These are phyloP conservation scores for Alosa sapidissima DNA, from an alignment of 2,797 vertebrate species.

Conservation along the genomic window DNA sequence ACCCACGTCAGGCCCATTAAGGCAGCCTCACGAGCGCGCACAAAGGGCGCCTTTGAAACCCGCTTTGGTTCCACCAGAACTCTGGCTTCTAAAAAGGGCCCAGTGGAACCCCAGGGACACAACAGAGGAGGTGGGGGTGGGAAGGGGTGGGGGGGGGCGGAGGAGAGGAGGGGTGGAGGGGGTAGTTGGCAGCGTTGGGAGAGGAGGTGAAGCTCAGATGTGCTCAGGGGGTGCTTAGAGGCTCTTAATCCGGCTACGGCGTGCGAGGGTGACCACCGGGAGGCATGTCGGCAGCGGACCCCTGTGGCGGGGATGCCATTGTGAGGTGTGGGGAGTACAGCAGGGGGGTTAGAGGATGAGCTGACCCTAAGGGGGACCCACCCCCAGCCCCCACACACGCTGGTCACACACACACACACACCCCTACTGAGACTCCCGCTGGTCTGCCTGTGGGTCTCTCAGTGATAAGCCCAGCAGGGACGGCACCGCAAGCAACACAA, in stretches of 20 bases:
- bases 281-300: not conserved
- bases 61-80: slow-evolving; percentile 2
- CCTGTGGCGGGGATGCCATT: not conserved
- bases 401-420: not conserved
- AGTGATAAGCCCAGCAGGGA: not conserved
- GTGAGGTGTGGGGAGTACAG: not conserved
- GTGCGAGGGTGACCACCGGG: not conserved
- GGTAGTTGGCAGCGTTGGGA: not conserved
- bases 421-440: not conserved
- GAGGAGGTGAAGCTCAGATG: not conserved
- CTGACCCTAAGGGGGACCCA: not conserved
- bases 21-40: not conserved
- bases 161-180: not conserved
- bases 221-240: not conserved
- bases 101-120: not conserved
- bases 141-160: not conserved
- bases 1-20: not conserved
- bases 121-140: not conserved
- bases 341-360: not conserved
- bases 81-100: not conserved
- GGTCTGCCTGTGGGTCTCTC: not conserved
- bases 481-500: not conserved
- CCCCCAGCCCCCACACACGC: not conserved
- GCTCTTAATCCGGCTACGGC: not conserved
- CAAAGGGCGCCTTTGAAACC: not conserved